A percentile compares a stretch with the other conserved stretches of the same genome.
Conservation (phyloP, 2,797 vertebrate genomes). For the Octomys mimax region DNA sequence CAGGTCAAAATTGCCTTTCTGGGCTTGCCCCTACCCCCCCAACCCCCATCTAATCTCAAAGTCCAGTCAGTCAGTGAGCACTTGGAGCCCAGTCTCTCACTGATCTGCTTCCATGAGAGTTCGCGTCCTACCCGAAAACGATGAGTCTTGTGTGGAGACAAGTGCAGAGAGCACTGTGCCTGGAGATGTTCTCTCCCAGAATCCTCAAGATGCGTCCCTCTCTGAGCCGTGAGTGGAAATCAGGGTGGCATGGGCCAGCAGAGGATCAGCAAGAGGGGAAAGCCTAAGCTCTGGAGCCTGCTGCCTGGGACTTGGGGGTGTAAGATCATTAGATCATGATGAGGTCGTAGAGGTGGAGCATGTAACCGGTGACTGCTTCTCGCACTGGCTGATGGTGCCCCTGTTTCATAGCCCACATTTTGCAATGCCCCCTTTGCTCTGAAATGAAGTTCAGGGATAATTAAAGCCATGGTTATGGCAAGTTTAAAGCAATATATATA, state of each 20-base stretch:
- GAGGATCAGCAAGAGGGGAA: not conserved
- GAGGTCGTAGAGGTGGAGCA: not conserved
- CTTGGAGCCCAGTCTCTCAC: not conserved
- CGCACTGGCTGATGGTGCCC: not conserved
- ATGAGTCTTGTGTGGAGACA: conserved; percentile 65
- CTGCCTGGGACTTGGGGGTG: not conserved
- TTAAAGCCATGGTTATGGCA: not conserved
- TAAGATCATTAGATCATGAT: not conserved
- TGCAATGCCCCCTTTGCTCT: not conserved
- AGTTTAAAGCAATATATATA: not conserved
- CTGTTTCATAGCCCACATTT: not conserved
- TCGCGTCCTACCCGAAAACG: not conserved
- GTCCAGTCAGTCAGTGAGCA: conserved; percentile 62
- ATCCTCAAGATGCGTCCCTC: not conserved
- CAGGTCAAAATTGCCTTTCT: not conserved
- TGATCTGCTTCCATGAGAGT: fast-evolving
- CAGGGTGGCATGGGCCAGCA: not conserved
- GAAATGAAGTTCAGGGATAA: not conserved
- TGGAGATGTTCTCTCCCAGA: conserved; percentile 15
- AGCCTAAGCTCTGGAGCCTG: not conserved
- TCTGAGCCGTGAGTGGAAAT: conserved; percentile 73
- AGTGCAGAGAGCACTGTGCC: not conserved
- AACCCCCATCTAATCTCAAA: conserved; percentile 68
- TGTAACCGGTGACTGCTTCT: not conserved
- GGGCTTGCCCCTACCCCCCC: not conserved